Evolutionary conservation across 2,888 invertebrate genomes (phyloP).

Genomic region (Copidosoma aretas): DNA sequence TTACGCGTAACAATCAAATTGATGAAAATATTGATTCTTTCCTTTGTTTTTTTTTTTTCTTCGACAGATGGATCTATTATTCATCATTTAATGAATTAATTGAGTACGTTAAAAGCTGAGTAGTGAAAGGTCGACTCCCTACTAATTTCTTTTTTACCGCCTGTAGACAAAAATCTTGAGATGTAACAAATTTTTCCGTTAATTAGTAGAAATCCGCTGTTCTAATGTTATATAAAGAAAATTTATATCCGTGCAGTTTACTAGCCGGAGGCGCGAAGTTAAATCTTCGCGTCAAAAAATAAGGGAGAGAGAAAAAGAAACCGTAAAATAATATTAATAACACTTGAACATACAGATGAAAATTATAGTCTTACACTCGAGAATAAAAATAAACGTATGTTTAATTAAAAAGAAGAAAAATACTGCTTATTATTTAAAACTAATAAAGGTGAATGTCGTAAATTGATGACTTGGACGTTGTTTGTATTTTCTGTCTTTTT

Average conservation of each 20-base stretch:
- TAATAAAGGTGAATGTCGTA: too few relatives aligned
- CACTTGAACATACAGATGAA: slow-evolving; percentile 36
- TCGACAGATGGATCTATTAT: background rate
- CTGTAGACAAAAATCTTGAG: slow-evolving; percentile 6
- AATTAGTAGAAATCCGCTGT: slow-evolving; percentile 21
- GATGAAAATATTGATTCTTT: background rate
- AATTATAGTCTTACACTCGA: slow-evolving; percentile 47
- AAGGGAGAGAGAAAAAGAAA: slow-evolving; percentile 51
- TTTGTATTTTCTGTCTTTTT: too few relatives aligned
- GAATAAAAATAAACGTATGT: slow-evolving; percentile 33
- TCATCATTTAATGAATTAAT: background rate
- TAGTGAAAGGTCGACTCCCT: background rate
- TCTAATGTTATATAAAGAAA: slow-evolving; percentile 16
- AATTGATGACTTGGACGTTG: too few relatives aligned
- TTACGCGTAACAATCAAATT: background rate
- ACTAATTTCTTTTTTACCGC: background rate
- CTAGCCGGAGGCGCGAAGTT: slow-evolving; percentile 25
- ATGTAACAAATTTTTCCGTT: slow-evolving; percentile 1
- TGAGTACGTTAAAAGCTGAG: background rate
- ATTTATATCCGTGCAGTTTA: slow-evolving; percentile 34
- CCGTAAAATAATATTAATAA: slow-evolving; percentile 43
- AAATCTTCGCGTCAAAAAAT: slow-evolving; percentile 40
- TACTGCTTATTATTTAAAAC: background rate
- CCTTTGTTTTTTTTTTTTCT: background rate
- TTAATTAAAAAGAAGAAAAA: slow-evolving; percentile 14